phyloP scores from a whole-genome alignment of 2,888 invertebrate genomes.

The Microctonus aethiopoides region DNA sequence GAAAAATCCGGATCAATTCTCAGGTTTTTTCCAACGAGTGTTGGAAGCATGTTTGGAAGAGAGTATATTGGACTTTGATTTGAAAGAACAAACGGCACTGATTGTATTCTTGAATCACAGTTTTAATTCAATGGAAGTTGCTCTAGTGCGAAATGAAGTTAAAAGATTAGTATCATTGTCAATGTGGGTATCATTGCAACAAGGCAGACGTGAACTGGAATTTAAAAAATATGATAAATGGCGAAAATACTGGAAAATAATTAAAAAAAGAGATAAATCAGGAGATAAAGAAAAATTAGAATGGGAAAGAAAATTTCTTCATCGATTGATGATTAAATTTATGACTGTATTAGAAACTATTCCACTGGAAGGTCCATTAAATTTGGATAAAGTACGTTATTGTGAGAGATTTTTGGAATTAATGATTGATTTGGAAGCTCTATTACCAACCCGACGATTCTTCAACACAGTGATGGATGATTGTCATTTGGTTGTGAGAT shows the following conservation, averaged over 20 bases:
- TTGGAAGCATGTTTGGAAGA: slow-evolving; percentile 79
- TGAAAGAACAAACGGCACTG: slow-evolving; percentile 85
- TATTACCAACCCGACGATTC: slow-evolving; percentile 94
- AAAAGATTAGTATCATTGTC: slow-evolving; percentile 92
- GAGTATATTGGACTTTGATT: slow-evolving; percentile 66
- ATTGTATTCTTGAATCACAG: slow-evolving; percentile 95
- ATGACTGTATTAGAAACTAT: slow-evolving; percentile 83
- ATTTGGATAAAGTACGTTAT: slow-evolving; percentile 75
- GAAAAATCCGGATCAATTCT: slow-evolving; percentile 80
- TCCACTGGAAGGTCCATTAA: slow-evolving; percentile 71
- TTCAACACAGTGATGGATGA: slow-evolving; percentile 97
- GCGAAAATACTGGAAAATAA: slow-evolving; percentile 90
- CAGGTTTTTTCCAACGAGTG: slow-evolving; percentile 85
- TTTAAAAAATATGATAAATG: slow-evolving; percentile 88
- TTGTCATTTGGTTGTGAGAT: slow-evolving; percentile 90
- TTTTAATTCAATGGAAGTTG: slow-evolving; percentile 97
- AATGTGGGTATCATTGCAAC: slow-evolving; percentile 92
- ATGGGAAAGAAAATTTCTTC: slow-evolving; percentile 91
- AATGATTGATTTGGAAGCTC: slow-evolving; percentile 94
- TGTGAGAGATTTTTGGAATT: slow-evolving; percentile 97
- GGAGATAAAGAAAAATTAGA: slow-evolving; percentile 76
- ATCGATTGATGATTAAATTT: slow-evolving; percentile 87
- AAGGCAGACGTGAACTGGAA: slow-evolving; percentile 85
- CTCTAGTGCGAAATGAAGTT: slow-evolving; percentile 91
- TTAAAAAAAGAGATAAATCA: slow-evolving; percentile 86